Base-by-base conservation (phyloP, 2,113 vertebrate species). In the Loxodonta africana region DNA sequence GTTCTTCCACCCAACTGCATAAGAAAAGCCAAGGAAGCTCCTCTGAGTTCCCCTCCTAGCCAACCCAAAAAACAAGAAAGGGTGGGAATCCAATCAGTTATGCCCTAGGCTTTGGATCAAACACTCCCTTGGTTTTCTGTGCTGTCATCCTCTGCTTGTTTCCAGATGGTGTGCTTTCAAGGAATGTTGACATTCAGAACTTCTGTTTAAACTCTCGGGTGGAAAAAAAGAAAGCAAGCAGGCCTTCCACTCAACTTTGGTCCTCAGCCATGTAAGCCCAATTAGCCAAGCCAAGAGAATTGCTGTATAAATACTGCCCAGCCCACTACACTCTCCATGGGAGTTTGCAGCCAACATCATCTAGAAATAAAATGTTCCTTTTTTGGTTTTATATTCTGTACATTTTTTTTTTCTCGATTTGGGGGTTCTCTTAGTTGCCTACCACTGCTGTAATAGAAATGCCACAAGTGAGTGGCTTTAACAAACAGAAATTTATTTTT, bases 1-100 rank as follows among this genome's bases (percentile, higher is more conserved):
- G 71, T 77, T 67, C 88, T 95, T 82, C 96, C 88, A 93, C 44
- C 82, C 84, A 97, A 96, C 92, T 97, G 95, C 37, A 17, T 41
- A 30, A n/a, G 57, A 78, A 83, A 18, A 90, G 95, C 90, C 93
- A 94, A 90, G 21, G 77, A n/a, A 85, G 41, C 76, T 97, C 90
- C 95, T 95, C 63, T 82, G 96, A 97, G 86, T 17, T 94, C 17
- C 26, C 48, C 80, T 95, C 82, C 46, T 46, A 84, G 94, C 83
- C 95, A 97, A 97, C 77, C 82, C 65, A 10, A 77, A 93, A 84
- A 96, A 87, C 94, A 48, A 82, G 57, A 95, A 78, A 87, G 48
- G 76, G 57, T 85, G 53, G 62, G 67, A 92, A 95, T 94, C 67
- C 62, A 94, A 88, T 81, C 89, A 95, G 74, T 23, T 96, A 77